These are phyloP conservation scores for Anhinga anhinga DNA, from an alignment of 2,113 vertebrate genomes.

Conservation along the genomic window DNA sequence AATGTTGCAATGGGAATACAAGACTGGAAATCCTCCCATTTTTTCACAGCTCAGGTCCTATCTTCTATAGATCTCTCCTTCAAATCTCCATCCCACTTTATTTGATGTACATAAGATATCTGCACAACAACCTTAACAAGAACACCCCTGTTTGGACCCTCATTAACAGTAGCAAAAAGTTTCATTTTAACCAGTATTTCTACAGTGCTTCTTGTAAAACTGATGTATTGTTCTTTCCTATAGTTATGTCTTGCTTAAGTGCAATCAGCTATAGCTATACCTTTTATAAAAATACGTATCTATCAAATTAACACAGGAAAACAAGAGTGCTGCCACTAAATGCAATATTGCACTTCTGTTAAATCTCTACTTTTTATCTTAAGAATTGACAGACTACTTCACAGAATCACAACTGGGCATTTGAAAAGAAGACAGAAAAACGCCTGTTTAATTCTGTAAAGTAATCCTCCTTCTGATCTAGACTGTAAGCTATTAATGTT, in stretches of 20 bases:
- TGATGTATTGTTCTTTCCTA: conserved; percentile 57
- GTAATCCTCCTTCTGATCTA: neutral
- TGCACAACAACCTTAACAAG: neutral
- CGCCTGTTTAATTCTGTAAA: neutral
- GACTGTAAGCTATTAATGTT: neutral
- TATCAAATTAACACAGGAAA: conserved; percentile 56
- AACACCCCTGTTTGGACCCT: neutral
- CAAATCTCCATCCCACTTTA: neutral
- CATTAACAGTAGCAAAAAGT: neutral
- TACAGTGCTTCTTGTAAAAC: neutral
- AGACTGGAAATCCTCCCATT: neutral
- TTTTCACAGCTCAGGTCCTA: neutral
- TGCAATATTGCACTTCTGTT: neutral
- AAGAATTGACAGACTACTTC: neutral
- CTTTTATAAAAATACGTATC: conserved; percentile 43
- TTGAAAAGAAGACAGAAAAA: neutral
- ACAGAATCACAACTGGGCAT: neutral
- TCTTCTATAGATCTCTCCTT: neutral
- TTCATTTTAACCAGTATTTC: no score
- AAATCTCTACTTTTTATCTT: neutral
- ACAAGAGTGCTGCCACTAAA: neutral
- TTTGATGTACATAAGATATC: neutral
- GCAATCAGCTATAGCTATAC: conserved; percentile 52
- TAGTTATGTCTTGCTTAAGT: conserved; percentile 59
- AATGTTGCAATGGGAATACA: neutral